These are phyloP conservation scores for Agrochola lota DNA, from an alignment of 2,888 invertebrate species.

Conservation along the genomic window DNA sequence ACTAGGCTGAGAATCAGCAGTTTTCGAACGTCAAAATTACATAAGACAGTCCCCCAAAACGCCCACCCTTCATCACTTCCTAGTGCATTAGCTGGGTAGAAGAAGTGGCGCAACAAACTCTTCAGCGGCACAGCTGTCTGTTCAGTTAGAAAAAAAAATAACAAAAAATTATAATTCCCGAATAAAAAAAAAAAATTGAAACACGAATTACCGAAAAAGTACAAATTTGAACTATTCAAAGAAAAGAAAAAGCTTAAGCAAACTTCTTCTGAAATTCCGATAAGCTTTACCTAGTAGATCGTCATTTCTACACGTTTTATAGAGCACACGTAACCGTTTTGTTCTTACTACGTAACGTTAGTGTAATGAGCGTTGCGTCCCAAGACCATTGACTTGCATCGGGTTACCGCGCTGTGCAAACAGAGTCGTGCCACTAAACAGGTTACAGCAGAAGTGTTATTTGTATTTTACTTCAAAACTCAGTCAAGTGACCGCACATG, in stretches of 20 bases:
- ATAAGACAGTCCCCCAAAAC: too few relatives aligned
- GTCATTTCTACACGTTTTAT: constrained; percentile 12
- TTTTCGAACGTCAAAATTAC: too few relatives aligned
- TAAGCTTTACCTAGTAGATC: neutral
- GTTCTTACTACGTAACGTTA: constrained; percentile 33
- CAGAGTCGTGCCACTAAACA: constrained; percentile 9
- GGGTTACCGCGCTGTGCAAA: constrained; percentile 44
- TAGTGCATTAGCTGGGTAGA: too few relatives aligned
- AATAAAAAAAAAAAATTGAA: too few relatives aligned
- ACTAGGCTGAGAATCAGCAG: too few relatives aligned
- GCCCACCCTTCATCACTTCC: too few relatives aligned
- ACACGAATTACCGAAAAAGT: neutral
- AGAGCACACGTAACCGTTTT: constrained; percentile 23
- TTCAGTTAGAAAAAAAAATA: too few relatives aligned
- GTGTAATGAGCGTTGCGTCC: constrained; percentile 51
- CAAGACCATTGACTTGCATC: constrained; percentile 62
- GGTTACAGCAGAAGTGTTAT: neutral
- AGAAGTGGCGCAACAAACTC: too few relatives aligned
- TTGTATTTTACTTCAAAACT: too few relatives aligned
- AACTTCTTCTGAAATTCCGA: neutral
- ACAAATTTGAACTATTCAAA: neutral
- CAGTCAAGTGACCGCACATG: too few relatives aligned
- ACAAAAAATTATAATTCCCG: neutral
- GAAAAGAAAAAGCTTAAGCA: neutral
- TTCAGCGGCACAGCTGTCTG: too few relatives aligned